Conservation (phyloP, 2,797 vertebrate genomes). For the Phalanger gymnotis region DNA sequence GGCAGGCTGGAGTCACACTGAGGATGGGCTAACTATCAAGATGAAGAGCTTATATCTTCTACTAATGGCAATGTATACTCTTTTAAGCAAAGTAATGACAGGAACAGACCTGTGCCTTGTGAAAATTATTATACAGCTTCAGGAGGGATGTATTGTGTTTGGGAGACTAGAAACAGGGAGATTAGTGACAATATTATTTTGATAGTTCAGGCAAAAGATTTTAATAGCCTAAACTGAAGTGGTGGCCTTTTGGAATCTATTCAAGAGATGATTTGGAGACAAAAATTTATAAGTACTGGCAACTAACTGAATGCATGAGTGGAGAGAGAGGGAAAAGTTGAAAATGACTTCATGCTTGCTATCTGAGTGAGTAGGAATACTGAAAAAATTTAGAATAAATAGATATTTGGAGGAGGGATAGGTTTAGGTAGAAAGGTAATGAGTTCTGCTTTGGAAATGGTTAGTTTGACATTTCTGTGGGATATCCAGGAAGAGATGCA, state of each 20-base stretch:
- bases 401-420: background rate
- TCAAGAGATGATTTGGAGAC: background rate
- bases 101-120: no score
- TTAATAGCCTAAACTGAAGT: no score
- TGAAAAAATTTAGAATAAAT: background rate
- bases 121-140: no score
- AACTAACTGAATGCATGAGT: background rate
- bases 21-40: no score
- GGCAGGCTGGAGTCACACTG: no score
- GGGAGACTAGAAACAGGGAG: no score
- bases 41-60: no score
- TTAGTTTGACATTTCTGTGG: background rate
- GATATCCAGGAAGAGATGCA: background rate
- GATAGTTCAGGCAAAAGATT: no score
- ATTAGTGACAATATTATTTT: no score
- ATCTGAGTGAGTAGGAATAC: background rate
- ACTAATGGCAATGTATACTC: no score
- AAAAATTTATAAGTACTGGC: background rate
- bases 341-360: background rate
- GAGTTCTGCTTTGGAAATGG: background rate
- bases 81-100: no score
- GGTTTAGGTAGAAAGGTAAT: background rate
- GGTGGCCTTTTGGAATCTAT: background rate
- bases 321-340: background rate
- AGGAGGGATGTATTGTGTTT: no score